phyloP scores from a whole-genome alignment of 2,797 vertebrate genomes.

The Chelonia mydas region DNA sequence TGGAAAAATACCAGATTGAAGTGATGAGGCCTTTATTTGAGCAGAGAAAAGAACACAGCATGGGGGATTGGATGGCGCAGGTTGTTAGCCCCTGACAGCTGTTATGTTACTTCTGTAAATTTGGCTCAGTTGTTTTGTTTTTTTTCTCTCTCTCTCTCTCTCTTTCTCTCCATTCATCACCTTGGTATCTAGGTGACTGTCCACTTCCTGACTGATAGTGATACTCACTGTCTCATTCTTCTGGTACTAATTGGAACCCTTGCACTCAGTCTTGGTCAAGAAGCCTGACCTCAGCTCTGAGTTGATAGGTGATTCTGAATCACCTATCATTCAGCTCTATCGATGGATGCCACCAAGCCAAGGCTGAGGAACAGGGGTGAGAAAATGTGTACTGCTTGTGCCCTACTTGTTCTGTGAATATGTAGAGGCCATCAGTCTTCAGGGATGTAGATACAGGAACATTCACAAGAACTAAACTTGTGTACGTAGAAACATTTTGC shows the following conservation, averaged over 20 bases:
- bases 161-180: neutral
- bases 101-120: neutral
- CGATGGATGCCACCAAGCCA: neutral
- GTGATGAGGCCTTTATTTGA: neutral
- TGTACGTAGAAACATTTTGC: neutral
- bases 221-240: neutral
- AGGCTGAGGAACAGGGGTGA: neutral
- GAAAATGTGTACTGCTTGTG: neutral
- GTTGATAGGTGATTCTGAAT: neutral
- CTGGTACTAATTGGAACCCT: neutral
- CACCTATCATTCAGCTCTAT: constrained; percentile 17
- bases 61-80: neutral
- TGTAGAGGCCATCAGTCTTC: constrained; percentile 27
- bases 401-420: constrained; percentile 29
- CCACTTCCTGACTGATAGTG: neutral
- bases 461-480: neutral
- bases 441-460: constrained; percentile 25
- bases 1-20: neutral
- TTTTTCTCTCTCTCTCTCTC: too few species aligned
- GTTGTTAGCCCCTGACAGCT: neutral
- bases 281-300: neutral
- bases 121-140: neutral
- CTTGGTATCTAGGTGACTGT: neutral
- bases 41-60: neutral
- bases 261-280: neutral